phyloP scores from a whole-genome alignment of 2,888 invertebrate species.

The Galeruca laticollis region DNA sequence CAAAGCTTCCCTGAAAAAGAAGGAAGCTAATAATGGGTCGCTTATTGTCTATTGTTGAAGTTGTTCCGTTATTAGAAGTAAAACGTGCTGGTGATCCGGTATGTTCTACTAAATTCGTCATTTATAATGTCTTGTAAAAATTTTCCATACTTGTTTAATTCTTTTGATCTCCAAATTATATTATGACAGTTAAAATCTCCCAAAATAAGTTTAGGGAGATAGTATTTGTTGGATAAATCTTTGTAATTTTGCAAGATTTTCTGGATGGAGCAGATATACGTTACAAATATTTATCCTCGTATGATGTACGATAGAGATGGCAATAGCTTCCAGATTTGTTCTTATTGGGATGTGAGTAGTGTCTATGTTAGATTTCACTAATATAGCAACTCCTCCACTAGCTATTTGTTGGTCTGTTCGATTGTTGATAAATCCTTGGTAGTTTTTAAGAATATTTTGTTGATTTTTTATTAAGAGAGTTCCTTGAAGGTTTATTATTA shows the following conservation, averaged over 20 bases:
- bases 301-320: neutral
- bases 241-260: neutral
- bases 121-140: neutral
- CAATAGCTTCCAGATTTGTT: too few species aligned
- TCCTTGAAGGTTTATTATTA: too few species aligned
- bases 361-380: too few species aligned
- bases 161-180: neutral
- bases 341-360: too few species aligned
- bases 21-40: neutral
- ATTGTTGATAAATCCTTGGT: too few species aligned
- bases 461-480: too few species aligned
- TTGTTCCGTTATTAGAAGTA: neutral
- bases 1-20: neutral
- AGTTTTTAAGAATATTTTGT: too few species aligned
- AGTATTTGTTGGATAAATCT: neutral
- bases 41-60: conserved; percentile 4
- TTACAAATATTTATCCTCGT: too few species aligned
- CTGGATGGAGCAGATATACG: neutral
- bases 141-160: too few species aligned
- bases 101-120: neutral
- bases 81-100: neutral
- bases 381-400: neutral
- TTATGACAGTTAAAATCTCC: neutral
- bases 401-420: too few species aligned
- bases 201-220: conserved; percentile 1